Evolutionary conservation across 2,888 invertebrate species (phyloP).

Genomic region (Incurvaria masculella): DNA sequence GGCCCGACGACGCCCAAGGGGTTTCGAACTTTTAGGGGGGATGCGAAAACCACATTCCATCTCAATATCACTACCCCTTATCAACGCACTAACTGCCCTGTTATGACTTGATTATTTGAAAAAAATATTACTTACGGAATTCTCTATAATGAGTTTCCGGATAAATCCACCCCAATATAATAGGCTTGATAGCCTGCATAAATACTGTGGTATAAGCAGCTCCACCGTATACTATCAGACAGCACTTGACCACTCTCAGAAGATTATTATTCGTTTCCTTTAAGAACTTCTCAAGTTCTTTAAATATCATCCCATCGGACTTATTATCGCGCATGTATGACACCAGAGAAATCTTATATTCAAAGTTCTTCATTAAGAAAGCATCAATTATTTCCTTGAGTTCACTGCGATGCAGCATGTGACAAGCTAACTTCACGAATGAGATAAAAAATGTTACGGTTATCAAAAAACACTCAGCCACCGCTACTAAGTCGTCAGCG

Average conservation of each 20-base stretch:
- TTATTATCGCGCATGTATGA: not conserved
- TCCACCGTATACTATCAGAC: too few species aligned
- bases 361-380: not conserved
- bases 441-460: not conserved
- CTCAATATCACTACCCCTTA: too few species aligned
- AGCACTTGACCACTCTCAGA: too few species aligned
- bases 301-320: not conserved
- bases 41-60: too few species aligned
- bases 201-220: too few species aligned
- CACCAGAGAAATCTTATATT: not conserved
- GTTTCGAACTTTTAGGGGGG: too few species aligned
- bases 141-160: not conserved
- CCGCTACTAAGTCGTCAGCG: not conserved
- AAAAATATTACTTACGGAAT: not conserved
- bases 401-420: not conserved
- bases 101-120: too few species aligned
- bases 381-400: not conserved
- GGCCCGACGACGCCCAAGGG: too few species aligned
- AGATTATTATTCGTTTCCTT: too few species aligned
- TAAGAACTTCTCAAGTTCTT: not conserved
- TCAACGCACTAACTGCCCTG: too few species aligned
- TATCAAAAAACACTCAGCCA: not conserved
- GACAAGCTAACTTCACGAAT: not conserved
- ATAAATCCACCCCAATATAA: not conserved
- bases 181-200: not conserved